A percentile compares a stretch with the other conserved stretches of the same genome.
phyloP scores from a whole-genome alignment of 2,888 invertebrate genomes.

The Synergus gifuensis region DNA sequence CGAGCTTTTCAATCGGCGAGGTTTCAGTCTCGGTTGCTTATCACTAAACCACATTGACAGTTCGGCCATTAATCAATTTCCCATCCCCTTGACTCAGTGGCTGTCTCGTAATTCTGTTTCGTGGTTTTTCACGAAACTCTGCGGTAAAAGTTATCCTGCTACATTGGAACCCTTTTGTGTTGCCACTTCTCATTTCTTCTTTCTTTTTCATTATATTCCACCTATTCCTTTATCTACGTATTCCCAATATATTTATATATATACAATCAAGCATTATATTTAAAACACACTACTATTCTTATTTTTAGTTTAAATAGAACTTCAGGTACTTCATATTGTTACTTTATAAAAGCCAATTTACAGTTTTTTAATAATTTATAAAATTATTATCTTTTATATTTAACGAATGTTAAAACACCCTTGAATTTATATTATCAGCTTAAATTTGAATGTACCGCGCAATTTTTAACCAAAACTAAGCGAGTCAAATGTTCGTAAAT shows the following conservation, averaged over 20 bases:
- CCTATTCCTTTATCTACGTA: neutral
- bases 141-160: constrained; percentile 67
- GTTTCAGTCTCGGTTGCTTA: constrained; percentile 37
- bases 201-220: neutral
- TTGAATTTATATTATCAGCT: neutral
- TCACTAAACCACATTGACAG: constrained; percentile 65
- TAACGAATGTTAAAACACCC: neutral
- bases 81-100: constrained; percentile 54
- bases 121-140: constrained; percentile 64
- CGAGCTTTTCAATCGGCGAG: constrained; percentile 29
- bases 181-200: constrained; percentile 58
- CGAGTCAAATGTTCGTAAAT: neutral
- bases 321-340: neutral
- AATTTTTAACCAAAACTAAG: neutral
- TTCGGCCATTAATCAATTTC: constrained; percentile 70
- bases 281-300: neutral
- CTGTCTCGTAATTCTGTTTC: constrained; percentile 66
- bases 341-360: no score
- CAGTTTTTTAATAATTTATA: no score
- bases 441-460: neutral
- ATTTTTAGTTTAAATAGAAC: neutral
- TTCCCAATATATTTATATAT: neutral
- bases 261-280: no score
- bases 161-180: constrained; percentile 58
- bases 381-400: neutral